A percentile compares a stretch with the other conserved stretches of the same genome.
phyloP scores from a whole-genome alignment of 2,797 vertebrate species.

The Thaleichthys pacificus region DNA sequence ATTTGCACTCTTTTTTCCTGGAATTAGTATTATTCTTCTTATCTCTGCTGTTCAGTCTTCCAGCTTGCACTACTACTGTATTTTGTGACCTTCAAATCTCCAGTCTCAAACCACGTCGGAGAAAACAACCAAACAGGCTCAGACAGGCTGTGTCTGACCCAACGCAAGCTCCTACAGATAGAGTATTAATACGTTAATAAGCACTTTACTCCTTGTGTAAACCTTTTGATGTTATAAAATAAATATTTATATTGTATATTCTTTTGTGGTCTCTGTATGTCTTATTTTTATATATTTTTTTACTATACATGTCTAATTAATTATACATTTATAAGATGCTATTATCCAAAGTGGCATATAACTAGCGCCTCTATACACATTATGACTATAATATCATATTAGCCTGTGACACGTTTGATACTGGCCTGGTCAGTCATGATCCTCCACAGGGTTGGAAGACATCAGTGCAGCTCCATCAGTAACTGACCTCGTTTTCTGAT shows the following conservation, averaged over 20 bases:
- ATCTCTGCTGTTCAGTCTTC: constrained; percentile 46
- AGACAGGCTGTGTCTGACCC: neutral
- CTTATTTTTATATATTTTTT: neutral
- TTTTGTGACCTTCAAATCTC: neutral
- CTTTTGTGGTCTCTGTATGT: constrained; percentile 29
- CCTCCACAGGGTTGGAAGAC: too few relatives aligned
- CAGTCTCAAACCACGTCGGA: constrained; percentile 10
- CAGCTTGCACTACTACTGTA: constrained; percentile 43
- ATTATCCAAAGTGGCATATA: neutral
- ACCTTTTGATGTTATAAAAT: constrained; percentile 64
- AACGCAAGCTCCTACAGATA: constrained; percentile 24
- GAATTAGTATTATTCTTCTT: constrained; percentile 8
- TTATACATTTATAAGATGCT: neutral
- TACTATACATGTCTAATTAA: neutral
- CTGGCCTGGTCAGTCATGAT: too few relatives aligned
- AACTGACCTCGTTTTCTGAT: too few relatives aligned
- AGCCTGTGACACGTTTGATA: too few relatives aligned
- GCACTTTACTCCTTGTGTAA: constrained; percentile 70
- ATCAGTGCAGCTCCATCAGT: too few relatives aligned
- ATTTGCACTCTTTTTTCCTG: constrained; percentile 8
- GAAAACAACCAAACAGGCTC: neutral
- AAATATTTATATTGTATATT: constrained; percentile 61
- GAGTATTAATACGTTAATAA: constrained; percentile 37
- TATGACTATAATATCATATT: too few relatives aligned
- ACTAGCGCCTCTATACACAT: too few relatives aligned